Percentiles rank a stretch among this genome's conserved stretches.
Conservation (phyloP, 2,888 invertebrate species). For the Caenorhabditis sp. region DNA sequence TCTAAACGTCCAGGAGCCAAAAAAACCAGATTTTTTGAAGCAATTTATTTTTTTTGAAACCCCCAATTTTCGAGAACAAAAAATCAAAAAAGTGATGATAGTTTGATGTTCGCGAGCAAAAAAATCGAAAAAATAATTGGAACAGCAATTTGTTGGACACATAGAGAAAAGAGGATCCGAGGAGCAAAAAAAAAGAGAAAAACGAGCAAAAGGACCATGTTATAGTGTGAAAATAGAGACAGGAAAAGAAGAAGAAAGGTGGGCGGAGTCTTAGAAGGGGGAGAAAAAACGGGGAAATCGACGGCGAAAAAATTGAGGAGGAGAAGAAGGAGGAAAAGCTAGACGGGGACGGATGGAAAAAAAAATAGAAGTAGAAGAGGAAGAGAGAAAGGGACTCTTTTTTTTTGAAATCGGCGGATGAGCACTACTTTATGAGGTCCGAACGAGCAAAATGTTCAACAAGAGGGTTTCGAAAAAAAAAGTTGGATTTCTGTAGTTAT, state of each 20-base stretch:
- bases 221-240: constrained; percentile 10
- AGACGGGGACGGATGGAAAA: constrained; percentile 28
- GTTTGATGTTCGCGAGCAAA: no score
- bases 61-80: no score
- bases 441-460: background rate
- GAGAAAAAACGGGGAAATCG: background rate
- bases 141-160: background rate
- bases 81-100: no score
- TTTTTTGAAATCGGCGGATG: constrained; percentile 9
- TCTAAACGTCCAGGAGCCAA: no score
- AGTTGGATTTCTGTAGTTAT: no score
- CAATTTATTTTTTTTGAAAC: no score
- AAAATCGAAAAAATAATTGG: constrained; percentile 1
- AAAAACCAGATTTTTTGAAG: no score
- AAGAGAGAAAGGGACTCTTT: constrained; percentile 8
- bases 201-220: constrained; percentile 3
- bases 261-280: background rate
- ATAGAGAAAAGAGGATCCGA: background rate
- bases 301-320: constrained; percentile 3
- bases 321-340: constrained; percentile 15
- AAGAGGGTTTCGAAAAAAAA: no score
- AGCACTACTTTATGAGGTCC: constrained; percentile 2
- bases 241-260: background rate
- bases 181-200: background rate
- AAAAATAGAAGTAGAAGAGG: constrained; percentile 15